Evolutionary conservation across 2,797 vertebrate genomes (phyloP).

Genomic region (Fringilla coelebs): DNA sequence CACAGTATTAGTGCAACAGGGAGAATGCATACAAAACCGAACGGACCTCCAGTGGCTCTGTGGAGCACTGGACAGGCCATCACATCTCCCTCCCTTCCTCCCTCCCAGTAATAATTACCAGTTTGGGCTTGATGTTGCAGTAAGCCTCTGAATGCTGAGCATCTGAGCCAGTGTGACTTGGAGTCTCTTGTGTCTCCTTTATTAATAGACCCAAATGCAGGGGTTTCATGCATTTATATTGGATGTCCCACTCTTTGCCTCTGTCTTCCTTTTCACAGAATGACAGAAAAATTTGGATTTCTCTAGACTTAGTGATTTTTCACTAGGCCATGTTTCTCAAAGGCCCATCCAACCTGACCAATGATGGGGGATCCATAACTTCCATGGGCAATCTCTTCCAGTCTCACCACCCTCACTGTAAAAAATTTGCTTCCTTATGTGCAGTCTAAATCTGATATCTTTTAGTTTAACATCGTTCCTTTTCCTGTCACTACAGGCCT

Average conservation of each 20-base stretch:
- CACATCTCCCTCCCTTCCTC: neutral
- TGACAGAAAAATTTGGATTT: neutral
- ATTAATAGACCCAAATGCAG: neutral
- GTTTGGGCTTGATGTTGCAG: neutral
- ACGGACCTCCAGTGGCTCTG: neutral
- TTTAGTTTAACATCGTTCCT: neutral
- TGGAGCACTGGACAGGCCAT: neutral
- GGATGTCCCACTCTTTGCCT: neutral
- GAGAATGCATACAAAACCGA: neutral
- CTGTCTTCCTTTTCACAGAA: neutral
- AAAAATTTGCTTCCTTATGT: neutral
- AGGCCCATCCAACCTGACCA: neutral
- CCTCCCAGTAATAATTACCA: neutral
- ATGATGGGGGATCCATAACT: neutral
- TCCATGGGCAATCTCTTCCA: neutral
- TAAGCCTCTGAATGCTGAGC: neutral
- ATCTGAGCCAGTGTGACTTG: neutral
- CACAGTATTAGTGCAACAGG: neutral
- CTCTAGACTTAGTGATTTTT: neutral
- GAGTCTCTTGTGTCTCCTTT: neutral
- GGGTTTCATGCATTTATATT: neutral
- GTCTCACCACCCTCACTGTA: fast-evolving
- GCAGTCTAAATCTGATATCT: neutral
- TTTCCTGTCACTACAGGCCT: neutral
- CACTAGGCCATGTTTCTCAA: neutral